Conservation (phyloP, 2,888 invertebrate genomes). For the Spisula solida region DNA sequence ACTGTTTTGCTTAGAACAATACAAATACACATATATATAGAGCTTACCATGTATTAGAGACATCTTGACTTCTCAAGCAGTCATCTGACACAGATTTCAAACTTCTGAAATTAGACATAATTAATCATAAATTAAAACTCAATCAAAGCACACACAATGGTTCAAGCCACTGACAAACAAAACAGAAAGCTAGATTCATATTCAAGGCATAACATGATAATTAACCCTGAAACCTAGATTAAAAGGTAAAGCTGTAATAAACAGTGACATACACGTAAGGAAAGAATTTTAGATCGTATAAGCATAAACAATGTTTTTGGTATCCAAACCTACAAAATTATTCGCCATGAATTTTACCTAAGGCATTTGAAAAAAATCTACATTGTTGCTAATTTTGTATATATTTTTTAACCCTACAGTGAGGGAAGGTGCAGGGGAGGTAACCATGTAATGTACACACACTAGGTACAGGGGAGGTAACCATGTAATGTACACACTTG, state of each 20-base stretch:
- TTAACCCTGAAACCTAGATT: too few relatives aligned
- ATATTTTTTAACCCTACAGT: too few relatives aligned
- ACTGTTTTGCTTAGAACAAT: too few relatives aligned
- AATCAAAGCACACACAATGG: not conserved
- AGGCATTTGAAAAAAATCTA: too few relatives aligned
- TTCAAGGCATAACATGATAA: not conserved
- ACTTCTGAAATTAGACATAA: not conserved
- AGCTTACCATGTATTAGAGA: constrained; percentile 49
- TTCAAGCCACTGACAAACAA: not conserved
- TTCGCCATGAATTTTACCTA: not conserved
- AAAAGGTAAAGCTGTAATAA: not conserved
- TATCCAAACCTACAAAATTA: not conserved
- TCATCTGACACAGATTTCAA: constrained; percentile 30
- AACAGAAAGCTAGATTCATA: not conserved
- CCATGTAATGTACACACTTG: too few relatives aligned
- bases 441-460: too few relatives aligned
- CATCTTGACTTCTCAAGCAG: constrained; percentile 25
- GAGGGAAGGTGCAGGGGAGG: not conserved
- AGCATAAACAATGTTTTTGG: too few relatives aligned
- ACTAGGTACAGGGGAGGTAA: too few relatives aligned
- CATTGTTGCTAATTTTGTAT: not conserved
- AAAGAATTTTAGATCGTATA: too few relatives aligned
- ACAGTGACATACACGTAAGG: too few relatives aligned
- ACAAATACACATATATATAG: too few relatives aligned
- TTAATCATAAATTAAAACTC: not conserved